phyloP scores from a whole-genome alignment of 1,140 invertebrate genomes.

The Mya arenaria region DNA sequence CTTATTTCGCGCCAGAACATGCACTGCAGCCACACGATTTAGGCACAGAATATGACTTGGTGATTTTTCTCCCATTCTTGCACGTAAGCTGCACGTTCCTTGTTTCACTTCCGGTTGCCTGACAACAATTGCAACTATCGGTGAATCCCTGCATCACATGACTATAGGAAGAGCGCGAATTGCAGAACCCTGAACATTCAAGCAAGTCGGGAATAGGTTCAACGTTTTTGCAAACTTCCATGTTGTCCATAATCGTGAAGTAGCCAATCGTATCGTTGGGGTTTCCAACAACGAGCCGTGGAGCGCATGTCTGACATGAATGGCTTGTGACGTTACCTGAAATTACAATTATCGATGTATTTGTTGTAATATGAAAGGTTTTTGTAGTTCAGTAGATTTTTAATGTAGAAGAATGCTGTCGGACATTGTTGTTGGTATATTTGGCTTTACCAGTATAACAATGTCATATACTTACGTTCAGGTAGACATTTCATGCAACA shows the following conservation, averaged over 20 bases:
- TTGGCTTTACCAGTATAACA: too few relatives aligned
- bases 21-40: constrained; percentile 58
- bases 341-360: too few relatives aligned
- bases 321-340: too few relatives aligned
- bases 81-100: constrained; percentile 57
- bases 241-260: constrained; percentile 53
- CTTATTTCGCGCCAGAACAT: constrained; percentile 51
- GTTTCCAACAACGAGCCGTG: constrained; percentile 52
- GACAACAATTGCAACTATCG: constrained; percentile 63
- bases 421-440: too few relatives aligned
- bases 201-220: constrained; percentile 57
- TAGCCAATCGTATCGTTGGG: constrained; percentile 56
- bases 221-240: constrained; percentile 57
- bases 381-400: too few relatives aligned
- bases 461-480: constrained; percentile 4
- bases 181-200: constrained; percentile 64
- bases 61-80: constrained; percentile 51
- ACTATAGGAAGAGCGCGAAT: constrained; percentile 54
- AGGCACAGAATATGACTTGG: constrained; percentile 56
- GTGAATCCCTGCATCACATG: constrained; percentile 57
- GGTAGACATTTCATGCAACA: constrained; percentile 63
- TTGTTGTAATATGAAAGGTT: too few relatives aligned
- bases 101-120: constrained; percentile 41
- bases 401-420: too few relatives aligned
- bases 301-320: constrained; percentile 49